Base-by-base conservation (phyloP, 2,888 invertebrate genomes). In the Limnephilus auricula region DNA sequence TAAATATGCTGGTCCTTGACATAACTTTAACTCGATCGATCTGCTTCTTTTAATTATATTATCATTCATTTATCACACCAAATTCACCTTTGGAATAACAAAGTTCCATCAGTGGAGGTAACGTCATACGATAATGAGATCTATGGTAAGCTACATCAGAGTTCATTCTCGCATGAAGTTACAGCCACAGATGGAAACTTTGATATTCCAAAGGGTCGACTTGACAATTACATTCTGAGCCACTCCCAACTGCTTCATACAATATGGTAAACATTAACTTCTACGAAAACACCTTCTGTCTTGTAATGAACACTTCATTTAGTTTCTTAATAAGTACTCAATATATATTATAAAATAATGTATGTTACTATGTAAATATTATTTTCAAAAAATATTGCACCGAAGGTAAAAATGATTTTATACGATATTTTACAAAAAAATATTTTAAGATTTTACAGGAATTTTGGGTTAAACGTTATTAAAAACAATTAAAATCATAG, bases 231-330 rank as follows among this genome's bases (percentile, higher is more conserved):
- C 25, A 25, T 65, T 65, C 65, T 25, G 65, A 65, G 65, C 25
- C 65, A 65, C 25, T 65, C n/a, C 4, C 65, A 65, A n/a, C 65
- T n/a, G 65, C 65, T 65, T n/a, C 65, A n/a, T 65, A 50, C 50
- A 50, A 50, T 6, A 50, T 50, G 50, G 18, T 50, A 4, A 50
- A 50, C 5, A 5, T 65, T 65, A 65, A 65, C 25, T 65, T 65
- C 25, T 25, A 65, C 25, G 25, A 65, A 65, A 25, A 65, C n/a
- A n/a, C 65, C n/a, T 65, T n/a, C n/a, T 85, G 87, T 32, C 34
- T 88, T 79, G 85, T 32, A 90, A 91, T 84, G 85, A 90, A 92
- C 89, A 80, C 45, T 65, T 87, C 18, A 13, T 37, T 90, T 84
- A 90, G 83, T 90, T 83, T 83, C 50, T 82, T 79, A 31, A 83